Percentiles rank a stretch among this genome's conserved stretches.
Evolutionary conservation across 2,888 invertebrate genomes (phyloP).

Genomic region (Gari tellinella): DNA sequence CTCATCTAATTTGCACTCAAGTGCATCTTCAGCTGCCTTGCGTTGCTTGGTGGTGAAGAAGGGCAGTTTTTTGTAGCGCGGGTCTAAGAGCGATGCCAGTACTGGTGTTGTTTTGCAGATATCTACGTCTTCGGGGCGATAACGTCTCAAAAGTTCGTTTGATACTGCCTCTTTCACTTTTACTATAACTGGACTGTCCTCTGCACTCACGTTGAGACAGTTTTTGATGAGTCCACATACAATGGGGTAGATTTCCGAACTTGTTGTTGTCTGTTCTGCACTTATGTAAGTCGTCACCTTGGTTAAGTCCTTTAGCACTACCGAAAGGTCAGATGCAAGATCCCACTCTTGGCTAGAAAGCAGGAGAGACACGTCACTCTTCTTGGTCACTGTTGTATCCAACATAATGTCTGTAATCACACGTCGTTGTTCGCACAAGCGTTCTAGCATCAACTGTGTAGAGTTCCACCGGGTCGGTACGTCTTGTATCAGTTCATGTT

Average conservation of each 20-base stretch:
- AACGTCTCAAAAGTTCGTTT: not conserved
- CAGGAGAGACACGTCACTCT: constrained; percentile 10
- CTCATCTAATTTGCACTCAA: constrained; percentile 19
- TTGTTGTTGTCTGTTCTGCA: constrained; percentile 7
- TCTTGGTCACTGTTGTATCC: constrained; percentile 18
- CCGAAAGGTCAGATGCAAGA: constrained; percentile 7
- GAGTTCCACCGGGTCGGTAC: constrained; percentile 32
- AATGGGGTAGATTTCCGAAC: constrained; percentile 22
- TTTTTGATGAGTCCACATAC: constrained; percentile 22
- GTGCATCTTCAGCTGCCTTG: not conserved
- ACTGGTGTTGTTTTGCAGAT: constrained; percentile 11
- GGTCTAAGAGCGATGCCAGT: constrained; percentile 24
- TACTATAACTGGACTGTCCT: constrained; percentile 8
- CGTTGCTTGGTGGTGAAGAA: constrained; percentile 21
- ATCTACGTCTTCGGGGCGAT: not conserved
- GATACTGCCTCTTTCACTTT: constrained; percentile 14
- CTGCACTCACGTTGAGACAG: not conserved
- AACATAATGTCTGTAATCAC: constrained; percentile 27
- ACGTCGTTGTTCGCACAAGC: constrained; percentile 29
- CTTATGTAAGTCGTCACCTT: constrained; percentile 25
- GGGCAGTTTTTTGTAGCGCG: constrained; percentile 17
- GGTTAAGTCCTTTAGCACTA: constrained; percentile 12
- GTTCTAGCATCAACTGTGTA: constrained; percentile 22
- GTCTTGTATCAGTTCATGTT: constrained; percentile 28
- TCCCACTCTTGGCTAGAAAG: constrained; percentile 23